Base-by-base conservation (phyloP, 2,797 vertebrate species). In the Melopsittacus undulatus region DNA sequence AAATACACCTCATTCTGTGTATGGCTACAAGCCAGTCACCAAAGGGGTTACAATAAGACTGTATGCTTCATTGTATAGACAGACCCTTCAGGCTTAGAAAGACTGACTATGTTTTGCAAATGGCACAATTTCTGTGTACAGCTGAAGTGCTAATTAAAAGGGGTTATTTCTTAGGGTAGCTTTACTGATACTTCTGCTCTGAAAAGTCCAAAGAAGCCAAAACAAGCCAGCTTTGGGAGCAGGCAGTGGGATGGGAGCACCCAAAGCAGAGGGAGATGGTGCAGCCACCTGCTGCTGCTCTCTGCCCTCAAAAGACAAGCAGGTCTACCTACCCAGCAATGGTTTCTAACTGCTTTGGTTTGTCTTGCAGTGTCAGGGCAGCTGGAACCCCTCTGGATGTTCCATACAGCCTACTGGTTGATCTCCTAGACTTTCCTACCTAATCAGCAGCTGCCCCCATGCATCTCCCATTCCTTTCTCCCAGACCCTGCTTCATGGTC, bases 371-470 rank as follows among this genome's bases (percentile, higher is more conserved):
- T 13, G 97, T 98, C 22, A 97, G 98, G 98, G 98, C 34, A 98
- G 98, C 16, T 98, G 98, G 98, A 98, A 57, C 98, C 98, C 90
- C 88, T 98, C 82, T 98, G 98, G 98, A 95, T 98, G 82, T 98
- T 98, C 94, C 97, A 97, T 85, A 98, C 42, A 97, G 98, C 76
- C 93, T 67, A 30, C 68, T 56, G 73, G 24, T 12, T 45, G 23
- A 40, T 30, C 15, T 38, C 51, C 17, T 46, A 7, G 4, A 45
- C 6, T 26, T 56, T 22, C 62, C 46, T 22, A 36, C 27, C 13
- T 74, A 11, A 11, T 30, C 61, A 54, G 16, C 13, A 67, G 27
- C 48, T 62, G 32, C 4, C 19, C 10, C 54, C 42, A 14, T 24
- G 27, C 66, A 68, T 56, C 3, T 11, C 12, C 27, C 3, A 2